These are phyloP conservation scores for Sprattus sprattus DNA, from an alignment of 2,113 vertebrate genomes.

Conservation along the genomic window DNA sequence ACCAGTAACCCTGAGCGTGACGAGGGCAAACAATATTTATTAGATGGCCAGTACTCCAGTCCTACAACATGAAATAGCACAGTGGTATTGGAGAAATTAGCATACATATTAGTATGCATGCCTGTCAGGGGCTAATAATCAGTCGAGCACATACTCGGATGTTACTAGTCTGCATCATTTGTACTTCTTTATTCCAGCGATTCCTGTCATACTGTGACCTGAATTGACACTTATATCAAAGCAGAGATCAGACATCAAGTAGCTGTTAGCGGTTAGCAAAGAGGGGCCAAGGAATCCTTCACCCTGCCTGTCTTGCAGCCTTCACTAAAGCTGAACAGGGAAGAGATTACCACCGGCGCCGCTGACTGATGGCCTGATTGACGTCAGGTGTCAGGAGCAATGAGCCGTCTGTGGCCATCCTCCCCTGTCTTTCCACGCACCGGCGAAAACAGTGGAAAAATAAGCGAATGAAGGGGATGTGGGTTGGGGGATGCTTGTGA, in stretches of 20 bases:
- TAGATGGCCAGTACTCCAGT: not conserved
- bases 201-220: not conserved
- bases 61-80: not conserved
- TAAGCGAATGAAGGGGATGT: not conserved
- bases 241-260: not conserved
- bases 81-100: not conserved
- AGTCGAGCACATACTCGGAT: not conserved
- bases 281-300: conserved; percentile 32
- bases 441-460: not conserved
- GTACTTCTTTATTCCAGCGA: not conserved
- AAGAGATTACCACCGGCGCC: conserved; percentile 25
- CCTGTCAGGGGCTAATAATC: not conserved
- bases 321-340: conserved; percentile 31
- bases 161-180: not conserved
- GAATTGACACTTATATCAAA: not conserved
- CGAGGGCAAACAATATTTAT: not conserved
- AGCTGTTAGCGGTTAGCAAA: conserved; percentile 29
- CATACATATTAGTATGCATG: not conserved
- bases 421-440: not conserved
- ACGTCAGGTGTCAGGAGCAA: conserved; percentile 54
- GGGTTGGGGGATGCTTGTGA: not conserved
- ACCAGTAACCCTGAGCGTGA: conserved; percentile 42
- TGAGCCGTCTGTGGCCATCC: conserved; percentile 30
- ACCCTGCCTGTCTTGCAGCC: conserved; percentile 35
- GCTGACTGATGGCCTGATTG: conserved; percentile 37